These are phyloP conservation scores for Drymodes brunneopygia DNA, from an alignment of 2,113 vertebrate species.

Conservation along the genomic window DNA sequence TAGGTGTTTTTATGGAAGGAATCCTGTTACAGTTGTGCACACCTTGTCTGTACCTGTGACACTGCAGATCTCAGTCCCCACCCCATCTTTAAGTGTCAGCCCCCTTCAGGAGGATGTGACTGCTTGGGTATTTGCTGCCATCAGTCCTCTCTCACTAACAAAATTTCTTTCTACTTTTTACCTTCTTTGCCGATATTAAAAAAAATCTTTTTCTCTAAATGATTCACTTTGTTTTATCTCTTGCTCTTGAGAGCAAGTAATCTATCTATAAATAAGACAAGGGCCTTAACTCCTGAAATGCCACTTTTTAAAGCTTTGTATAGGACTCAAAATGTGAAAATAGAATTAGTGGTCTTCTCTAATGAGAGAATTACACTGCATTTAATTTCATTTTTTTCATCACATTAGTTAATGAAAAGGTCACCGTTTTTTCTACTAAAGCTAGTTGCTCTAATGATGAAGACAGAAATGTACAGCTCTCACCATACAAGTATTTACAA, in stretches of 20 bases:
- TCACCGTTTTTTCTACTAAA: neutral
- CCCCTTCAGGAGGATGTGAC: neutral
- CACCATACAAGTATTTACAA: neutral
- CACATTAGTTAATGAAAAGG: neutral
- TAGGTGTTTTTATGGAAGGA: neutral
- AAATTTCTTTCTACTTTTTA: neutral
- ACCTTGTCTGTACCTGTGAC: neutral
- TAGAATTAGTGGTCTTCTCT: neutral
- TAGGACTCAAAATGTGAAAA: neutral
- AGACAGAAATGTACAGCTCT: neutral
- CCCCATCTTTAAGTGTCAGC: neutral
- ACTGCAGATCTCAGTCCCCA: neutral
- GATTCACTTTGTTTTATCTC: neutral
- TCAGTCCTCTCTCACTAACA: neutral
- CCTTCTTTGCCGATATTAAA: neutral
- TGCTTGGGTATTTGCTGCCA: neutral
- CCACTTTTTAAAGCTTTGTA: neutral
- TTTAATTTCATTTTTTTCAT: neutral
- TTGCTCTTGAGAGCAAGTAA: neutral
- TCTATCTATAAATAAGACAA: neutral
- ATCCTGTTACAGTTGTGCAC: rapidly evolving
- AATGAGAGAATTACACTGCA: neutral
- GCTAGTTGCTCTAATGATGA: neutral
- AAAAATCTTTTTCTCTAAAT: neutral
- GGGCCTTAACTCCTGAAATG: neutral